Percentiles rank a stretch among this genome's conserved stretches.
Evolutionary conservation across 2,797 vertebrate genomes (phyloP).

Genomic region (Alfaro cultratus): DNA sequence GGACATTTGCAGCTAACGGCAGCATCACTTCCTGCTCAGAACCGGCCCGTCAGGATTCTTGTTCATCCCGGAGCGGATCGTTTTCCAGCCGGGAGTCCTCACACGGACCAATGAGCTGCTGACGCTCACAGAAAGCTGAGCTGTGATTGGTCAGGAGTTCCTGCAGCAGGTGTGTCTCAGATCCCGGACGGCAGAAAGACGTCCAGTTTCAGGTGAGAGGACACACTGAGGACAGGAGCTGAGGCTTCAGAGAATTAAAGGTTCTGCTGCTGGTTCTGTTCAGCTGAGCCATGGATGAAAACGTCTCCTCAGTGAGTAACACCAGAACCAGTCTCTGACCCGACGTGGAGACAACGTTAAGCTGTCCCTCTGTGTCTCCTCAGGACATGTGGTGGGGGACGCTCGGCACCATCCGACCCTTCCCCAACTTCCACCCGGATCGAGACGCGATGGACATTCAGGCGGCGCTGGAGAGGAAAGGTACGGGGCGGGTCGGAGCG

Average conservation of each 20-base stretch:
- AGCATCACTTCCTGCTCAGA: constrained; percentile 6
- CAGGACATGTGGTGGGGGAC: constrained; percentile 78
- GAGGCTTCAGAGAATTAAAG: background rate
- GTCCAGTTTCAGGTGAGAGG: background rate
- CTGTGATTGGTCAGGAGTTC: constrained; percentile 44
- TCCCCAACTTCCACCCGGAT: constrained; percentile 69
- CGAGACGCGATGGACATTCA: constrained; percentile 58
- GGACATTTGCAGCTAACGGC: background rate
- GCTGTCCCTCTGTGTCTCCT: background rate
- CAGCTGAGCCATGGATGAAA: constrained; percentile 53
- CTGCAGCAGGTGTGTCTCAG: constrained; percentile 30
- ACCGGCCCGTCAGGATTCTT: constrained; percentile 52
- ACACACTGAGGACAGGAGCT: background rate
- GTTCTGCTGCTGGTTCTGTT: background rate
- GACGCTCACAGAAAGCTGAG: background rate
- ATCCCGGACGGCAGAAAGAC: constrained; percentile 35
- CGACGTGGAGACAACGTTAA: background rate
- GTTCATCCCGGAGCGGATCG: constrained; percentile 10
- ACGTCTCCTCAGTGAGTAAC: constrained; percentile 62
- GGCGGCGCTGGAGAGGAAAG: constrained; percentile 72
- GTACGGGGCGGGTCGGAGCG: constrained; percentile 29
- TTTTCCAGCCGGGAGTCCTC: constrained; percentile 4
- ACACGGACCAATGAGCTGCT: background rate
- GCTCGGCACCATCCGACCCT: constrained; percentile 75
- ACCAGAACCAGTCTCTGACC: background rate